Evolutionary conservation across 2,888 invertebrate genomes (phyloP).

Genomic region (Cephus rjabovi): DNA sequence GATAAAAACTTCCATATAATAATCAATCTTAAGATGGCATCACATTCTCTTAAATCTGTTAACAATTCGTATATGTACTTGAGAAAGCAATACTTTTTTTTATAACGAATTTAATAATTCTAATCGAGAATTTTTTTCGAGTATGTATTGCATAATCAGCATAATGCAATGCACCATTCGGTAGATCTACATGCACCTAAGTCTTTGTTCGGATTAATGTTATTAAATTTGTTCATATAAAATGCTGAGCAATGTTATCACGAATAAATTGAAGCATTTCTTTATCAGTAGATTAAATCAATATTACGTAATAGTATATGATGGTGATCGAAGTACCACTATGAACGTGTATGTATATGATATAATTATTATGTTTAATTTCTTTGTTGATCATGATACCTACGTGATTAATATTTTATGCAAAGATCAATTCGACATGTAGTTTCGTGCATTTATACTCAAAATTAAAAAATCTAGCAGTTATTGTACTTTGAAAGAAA

Average conservation of each 20-base stretch:
- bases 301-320: neutral
- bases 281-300: neutral
- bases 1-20: neutral
- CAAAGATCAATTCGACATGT: neutral
- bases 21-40: neutral
- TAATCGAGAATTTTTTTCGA: neutral
- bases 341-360: neutral
- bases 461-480: neutral
- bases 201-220: neutral
- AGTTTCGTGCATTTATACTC: neutral
- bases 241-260: neutral
- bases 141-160: neutral
- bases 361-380: neutral
- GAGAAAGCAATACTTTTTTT: neutral
- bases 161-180: neutral
- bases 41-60: neutral
- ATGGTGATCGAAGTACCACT: neutral
- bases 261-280: neutral
- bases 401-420: neutral
- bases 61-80: neutral
- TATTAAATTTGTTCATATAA: neutral
- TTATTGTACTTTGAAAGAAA: neutral
- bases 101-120: neutral
- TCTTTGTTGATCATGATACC: neutral
- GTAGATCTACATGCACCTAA: neutral